Conservation (phyloP, 1,140 invertebrate genomes). For the Wiebesia pumilae region DNA sequence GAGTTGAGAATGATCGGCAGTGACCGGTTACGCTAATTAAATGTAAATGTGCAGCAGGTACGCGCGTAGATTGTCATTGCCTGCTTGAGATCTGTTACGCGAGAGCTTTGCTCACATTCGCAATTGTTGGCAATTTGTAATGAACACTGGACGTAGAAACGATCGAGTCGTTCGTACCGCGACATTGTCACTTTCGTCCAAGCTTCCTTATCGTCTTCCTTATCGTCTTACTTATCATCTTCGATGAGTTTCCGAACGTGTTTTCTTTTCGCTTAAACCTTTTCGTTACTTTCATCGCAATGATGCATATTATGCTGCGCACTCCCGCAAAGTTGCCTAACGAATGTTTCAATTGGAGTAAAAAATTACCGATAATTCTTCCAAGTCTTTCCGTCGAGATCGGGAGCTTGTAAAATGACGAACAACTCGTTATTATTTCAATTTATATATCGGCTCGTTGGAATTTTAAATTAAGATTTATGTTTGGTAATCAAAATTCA, state of each 20-base stretch:
- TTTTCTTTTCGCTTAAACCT: too few relatives aligned
- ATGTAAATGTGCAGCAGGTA: conserved; percentile 64
- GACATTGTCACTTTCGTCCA: neutral
- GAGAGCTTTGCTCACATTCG: neutral
- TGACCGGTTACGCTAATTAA: conserved; percentile 40
- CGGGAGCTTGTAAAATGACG: neutral
- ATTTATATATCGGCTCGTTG: neutral
- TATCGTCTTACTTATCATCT: too few relatives aligned
- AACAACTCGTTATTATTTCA: neutral
- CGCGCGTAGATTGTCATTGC: conserved; percentile 6
- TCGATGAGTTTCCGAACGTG: too few relatives aligned
- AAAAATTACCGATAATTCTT: neutral
- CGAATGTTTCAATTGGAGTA: too few relatives aligned
- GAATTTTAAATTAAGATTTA: neutral
- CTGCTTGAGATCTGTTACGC: neutral
- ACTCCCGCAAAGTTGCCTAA: too few relatives aligned
- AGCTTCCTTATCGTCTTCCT: neutral
- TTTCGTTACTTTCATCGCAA: too few relatives aligned
- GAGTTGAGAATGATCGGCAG: conserved; percentile 56
- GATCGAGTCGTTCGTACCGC: neutral
- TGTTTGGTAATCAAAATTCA: neutral
- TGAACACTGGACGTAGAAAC: neutral
- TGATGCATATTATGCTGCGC: too few relatives aligned
- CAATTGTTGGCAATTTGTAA: conserved; percentile 28
- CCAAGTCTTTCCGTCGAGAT: neutral